phyloP scores from a whole-genome alignment of 2,888 invertebrate species.

The Cataglyphis livida region DNA sequence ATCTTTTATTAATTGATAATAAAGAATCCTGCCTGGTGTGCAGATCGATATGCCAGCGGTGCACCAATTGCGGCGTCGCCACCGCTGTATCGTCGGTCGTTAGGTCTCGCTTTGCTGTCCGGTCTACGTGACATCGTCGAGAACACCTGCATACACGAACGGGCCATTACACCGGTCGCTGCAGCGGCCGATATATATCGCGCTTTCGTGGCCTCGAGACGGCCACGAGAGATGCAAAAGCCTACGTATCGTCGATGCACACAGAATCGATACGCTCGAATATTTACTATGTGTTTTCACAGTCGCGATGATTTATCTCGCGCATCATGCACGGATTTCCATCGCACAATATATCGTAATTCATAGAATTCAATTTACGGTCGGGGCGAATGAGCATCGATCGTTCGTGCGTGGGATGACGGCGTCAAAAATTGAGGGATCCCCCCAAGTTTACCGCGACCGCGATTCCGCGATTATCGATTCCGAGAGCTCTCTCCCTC shows the following conservation, averaged over 20 bases:
- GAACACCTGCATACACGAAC: slow-evolving; percentile 69
- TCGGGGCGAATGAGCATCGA: slow-evolving; percentile 28
- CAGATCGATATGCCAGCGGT: slow-evolving; percentile 45
- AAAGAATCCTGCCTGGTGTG: slow-evolving; percentile 54
- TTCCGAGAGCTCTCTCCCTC: neutral
- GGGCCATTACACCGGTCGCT: slow-evolving; percentile 27
- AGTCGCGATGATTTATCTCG: slow-evolving; percentile 31
- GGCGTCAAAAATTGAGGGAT: slow-evolving; percentile 29
- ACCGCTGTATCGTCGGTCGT: slow-evolving; percentile 27
- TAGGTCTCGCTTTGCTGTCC: slow-evolving; percentile 54
- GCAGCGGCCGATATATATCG: slow-evolving; percentile 44
- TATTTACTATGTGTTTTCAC: slow-evolving; percentile 6
- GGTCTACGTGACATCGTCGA: slow-evolving; percentile 72
- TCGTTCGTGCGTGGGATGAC: slow-evolving; percentile 16
- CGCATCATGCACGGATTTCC: slow-evolving; percentile 31
- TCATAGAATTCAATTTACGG: slow-evolving; percentile 47
- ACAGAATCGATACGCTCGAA: slow-evolving; percentile 22
- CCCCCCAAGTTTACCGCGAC: neutral
- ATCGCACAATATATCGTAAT: slow-evolving; percentile 39
- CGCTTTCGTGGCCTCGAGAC: slow-evolving; percentile 38
- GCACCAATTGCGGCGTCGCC: slow-evolving; percentile 7
- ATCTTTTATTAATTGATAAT: slow-evolving; percentile 53
- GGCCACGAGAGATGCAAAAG: slow-evolving; percentile 20
- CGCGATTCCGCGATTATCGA: slow-evolving; percentile 10
- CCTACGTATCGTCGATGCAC: neutral